These are phyloP conservation scores for Myotis daubentonii DNA, from an alignment of 2,797 vertebrate species.

Conservation along the genomic window DNA sequence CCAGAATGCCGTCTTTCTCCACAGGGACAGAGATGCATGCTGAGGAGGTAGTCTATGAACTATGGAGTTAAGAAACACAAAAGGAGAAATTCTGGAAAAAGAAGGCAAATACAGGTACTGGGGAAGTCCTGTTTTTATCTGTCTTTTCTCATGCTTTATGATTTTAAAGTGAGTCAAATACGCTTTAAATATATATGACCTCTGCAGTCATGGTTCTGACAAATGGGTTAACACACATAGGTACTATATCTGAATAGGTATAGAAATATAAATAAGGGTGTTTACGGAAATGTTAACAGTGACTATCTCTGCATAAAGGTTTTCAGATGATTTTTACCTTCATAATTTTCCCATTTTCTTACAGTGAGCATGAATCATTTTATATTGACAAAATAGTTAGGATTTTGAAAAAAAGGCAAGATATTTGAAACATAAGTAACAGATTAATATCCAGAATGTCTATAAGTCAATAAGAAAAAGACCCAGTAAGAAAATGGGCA, in stretches of 20 bases:
- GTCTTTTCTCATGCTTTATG: slow-evolving; percentile 13
- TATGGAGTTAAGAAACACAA: background rate
- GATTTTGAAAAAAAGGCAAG: background rate
- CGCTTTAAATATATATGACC: background rate
- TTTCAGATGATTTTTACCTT: background rate
- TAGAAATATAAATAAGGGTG: background rate
- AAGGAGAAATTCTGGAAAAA: background rate
- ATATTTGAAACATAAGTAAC: slow-evolving; percentile 4
- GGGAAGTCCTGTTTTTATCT: background rate
- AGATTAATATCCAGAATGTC: slow-evolving; percentile 14
- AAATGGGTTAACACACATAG: background rate
- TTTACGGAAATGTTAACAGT: slow-evolving; percentile 17
- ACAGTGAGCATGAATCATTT: background rate
- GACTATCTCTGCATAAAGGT: background rate
- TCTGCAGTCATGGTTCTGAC: background rate
- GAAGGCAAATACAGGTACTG: background rate
- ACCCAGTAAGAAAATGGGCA: background rate
- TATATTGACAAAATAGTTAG: background rate
- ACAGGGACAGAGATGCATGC: background rate
- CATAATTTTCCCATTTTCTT: background rate
- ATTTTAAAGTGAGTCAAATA: background rate
- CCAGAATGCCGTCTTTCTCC: background rate
- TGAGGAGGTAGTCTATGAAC: background rate
- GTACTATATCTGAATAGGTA: background rate
- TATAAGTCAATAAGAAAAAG: slow-evolving; percentile 1